These are phyloP conservation scores for Eristalinus aeneus DNA, from an alignment of 2,888 invertebrate species.

Conservation along the genomic window DNA sequence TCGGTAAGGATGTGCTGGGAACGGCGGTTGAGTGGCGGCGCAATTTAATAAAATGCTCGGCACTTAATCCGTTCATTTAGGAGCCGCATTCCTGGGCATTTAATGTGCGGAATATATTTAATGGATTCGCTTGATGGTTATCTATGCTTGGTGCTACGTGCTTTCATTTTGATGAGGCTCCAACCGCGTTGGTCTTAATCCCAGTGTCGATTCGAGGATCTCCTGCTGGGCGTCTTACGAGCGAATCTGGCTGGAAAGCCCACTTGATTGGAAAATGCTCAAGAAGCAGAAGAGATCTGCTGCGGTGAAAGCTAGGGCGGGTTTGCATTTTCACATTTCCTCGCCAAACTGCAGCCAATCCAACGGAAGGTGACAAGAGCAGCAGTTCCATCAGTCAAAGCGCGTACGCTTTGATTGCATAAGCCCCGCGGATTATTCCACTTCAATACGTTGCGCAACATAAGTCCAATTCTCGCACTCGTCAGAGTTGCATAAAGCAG, in stretches of 20 bases:
- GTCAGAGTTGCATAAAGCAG: constrained; percentile 4
- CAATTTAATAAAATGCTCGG: not conserved
- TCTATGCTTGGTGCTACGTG: not conserved
- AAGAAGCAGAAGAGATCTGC: not conserved
- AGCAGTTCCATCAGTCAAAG: not conserved
- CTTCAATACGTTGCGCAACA: not conserved
- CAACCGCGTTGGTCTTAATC: not conserved
- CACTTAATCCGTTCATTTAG: not conserved
- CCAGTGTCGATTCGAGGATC: not conserved
- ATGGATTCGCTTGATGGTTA: not conserved
- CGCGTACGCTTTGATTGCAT: not conserved
- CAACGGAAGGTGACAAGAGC: too few relatives aligned
- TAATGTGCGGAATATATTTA: not conserved
- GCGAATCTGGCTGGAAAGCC: not conserved
- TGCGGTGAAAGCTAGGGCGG: not conserved
- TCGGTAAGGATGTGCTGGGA: constrained; percentile 25
- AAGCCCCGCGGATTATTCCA: not conserved
- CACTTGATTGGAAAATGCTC: not conserved
- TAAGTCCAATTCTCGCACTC: not conserved
- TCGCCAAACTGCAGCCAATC: too few relatives aligned
- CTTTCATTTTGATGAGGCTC: not conserved
- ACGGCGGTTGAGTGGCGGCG: not conserved
- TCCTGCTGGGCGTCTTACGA: not conserved
- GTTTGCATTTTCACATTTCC: not conserved
- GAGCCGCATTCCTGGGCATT: not conserved